phyloP scores from a whole-genome alignment of 2,888 invertebrate species.

The Scaptomyza tumidula region DNA sequence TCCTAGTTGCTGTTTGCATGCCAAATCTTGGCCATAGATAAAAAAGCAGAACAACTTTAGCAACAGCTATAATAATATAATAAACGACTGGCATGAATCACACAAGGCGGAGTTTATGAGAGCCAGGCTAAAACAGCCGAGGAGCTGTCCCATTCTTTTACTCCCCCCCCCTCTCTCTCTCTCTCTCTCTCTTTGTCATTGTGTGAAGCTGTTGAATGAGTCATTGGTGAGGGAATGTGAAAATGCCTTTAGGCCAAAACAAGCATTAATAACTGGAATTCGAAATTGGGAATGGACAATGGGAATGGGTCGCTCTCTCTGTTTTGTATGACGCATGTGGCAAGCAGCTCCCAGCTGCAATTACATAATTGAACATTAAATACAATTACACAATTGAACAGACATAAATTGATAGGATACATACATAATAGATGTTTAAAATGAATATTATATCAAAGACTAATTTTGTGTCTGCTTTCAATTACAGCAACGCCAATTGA shows the following conservation, averaged over 20 bases:
- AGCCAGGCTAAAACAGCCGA: constrained; percentile 16
- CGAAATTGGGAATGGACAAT: constrained; percentile 25
- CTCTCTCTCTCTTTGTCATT: background rate
- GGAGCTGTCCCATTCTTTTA: constrained; percentile 7
- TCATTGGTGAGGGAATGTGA: constrained; percentile 50
- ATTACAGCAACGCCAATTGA: constrained; percentile 71
- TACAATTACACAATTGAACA: constrained; percentile 39
- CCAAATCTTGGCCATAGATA: constrained; percentile 60
- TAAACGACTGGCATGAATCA: constrained; percentile 57
- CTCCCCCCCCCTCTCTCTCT: background rate
- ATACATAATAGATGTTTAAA: background rate
- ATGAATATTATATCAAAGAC: constrained; percentile 23
- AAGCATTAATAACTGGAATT: constrained; percentile 48
- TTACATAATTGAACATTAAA: constrained; percentile 46
- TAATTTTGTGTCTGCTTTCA: constrained; percentile 61
- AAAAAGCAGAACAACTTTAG: constrained; percentile 16
- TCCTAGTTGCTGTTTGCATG: constrained; percentile 60
- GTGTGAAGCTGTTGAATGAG: constrained; percentile 41
- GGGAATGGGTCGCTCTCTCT: background rate
- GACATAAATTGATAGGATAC: constrained; percentile 8
- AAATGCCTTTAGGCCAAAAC: constrained; percentile 55
- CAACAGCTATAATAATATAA: constrained; percentile 8
- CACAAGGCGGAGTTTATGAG: constrained; percentile 47
- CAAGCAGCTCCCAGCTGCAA: constrained; percentile 30
- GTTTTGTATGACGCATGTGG: constrained; percentile 51